Base-by-base conservation (phyloP, 1,140 invertebrate species). In the Zaprionus camerounensis region DNA sequence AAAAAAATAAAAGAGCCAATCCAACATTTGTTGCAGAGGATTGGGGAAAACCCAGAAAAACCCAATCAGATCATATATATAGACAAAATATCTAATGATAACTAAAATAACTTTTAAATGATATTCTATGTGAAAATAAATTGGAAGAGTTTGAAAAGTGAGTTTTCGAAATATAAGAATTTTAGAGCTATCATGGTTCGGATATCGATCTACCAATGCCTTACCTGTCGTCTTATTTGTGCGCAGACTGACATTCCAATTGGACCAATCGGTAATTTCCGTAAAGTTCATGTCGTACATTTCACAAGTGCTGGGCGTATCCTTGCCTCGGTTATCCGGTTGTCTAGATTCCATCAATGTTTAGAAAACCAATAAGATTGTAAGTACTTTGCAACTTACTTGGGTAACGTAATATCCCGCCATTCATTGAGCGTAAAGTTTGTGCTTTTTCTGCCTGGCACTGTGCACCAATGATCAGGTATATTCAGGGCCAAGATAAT, bases 391-490 rank as follows among this genome's bases (percentile, higher is more conserved):
- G 0, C 0, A 1, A 86, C 88, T 88, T 76, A 94, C 94, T 91
- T 93, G 55, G 94, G 94, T 71, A 94, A 77, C 7, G 93, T 94
- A 4, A 94, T 66, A 5, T 85, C 77, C 51, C 93, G 93, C 94
- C 94, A 94, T 70, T 94, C 71, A 5, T 93, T 85, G 15, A 93
- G n/a, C 1, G 93, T 91, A 24, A 92, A 92, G 78, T 94, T 94
- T 3, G 93, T 92, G 2, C 78, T 65, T 28, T 93, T 92, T 31
- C 92, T 82, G 20, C 94, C 94, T 1, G 94, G 92, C 13, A 94
- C 94, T 36, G 92, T 84, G 71, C 94, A 95, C 94, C 94, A 94
- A 67, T 95, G 94, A 41, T 94, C 93, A 0, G 94, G 94, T 67
- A 93, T 91, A 15, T 93, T 92, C 31, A 94, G 81, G 2, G 93